These are phyloP conservation scores for Gymnoscelis rufifasciata DNA, from an alignment of 2,888 invertebrate genomes.

Conservation along the genomic window DNA sequence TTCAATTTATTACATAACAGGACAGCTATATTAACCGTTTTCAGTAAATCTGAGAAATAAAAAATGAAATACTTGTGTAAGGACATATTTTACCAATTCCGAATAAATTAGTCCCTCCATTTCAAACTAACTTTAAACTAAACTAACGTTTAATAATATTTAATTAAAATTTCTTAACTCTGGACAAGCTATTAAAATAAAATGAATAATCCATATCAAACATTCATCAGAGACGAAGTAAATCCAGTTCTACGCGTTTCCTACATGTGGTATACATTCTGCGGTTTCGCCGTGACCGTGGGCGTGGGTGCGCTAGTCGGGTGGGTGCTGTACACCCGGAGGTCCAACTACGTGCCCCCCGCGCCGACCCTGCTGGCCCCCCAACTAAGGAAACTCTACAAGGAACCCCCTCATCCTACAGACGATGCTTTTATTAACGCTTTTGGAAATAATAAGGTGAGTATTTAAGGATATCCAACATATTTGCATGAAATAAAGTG, in stretches of 20 bases:
- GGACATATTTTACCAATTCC: no score
- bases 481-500: not conserved
- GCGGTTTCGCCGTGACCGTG: constrained; percentile 55
- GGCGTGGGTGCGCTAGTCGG: constrained; percentile 53
- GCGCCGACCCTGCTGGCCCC: constrained; percentile 82
- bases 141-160: no score
- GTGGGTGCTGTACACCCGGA: constrained; percentile 42
- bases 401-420: constrained; percentile 66
- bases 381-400: constrained; percentile 80
- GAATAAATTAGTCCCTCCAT: no score
- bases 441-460: constrained; percentile 60
- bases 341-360: constrained; percentile 54
- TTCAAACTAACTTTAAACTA: no score
- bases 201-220: no score
- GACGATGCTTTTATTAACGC: constrained; percentile 65
- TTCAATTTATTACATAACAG: no score
- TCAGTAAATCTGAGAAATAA: no score
- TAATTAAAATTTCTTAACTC: no score
- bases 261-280: constrained; percentile 87
- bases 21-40: no score
- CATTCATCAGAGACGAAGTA: constrained; percentile 63
- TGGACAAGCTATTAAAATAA: no score
- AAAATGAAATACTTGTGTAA: no score
- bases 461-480: constrained; percentile 4
- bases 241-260: constrained; percentile 85